Conservation (phyloP, 2,797 vertebrate species). For the Saxicola maurus region DNA sequence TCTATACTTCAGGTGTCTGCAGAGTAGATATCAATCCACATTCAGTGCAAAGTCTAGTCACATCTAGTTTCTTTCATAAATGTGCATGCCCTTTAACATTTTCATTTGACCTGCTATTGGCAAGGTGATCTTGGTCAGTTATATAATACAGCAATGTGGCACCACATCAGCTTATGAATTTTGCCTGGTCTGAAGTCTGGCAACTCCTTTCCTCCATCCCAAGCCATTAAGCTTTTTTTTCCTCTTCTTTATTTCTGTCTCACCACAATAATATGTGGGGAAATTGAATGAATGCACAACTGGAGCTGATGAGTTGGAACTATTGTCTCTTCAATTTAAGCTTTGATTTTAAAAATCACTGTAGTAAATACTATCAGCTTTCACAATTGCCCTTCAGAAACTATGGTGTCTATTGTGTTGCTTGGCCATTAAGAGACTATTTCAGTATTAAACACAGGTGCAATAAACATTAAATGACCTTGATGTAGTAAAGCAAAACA, state of each 20-base stretch:
- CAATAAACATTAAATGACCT: not conserved
- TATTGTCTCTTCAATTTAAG: not conserved
- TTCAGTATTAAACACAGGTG: not conserved
- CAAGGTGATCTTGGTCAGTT: not conserved
- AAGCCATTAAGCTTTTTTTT: not conserved
- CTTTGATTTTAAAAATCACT: not conserved
- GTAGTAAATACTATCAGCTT: not conserved
- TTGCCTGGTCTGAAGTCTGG: not conserved
- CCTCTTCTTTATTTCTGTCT: conserved; percentile 14
- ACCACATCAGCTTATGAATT: not conserved
- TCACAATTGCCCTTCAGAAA: conserved; percentile 14
- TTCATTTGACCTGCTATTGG: not conserved
- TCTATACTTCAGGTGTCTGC: not conserved
- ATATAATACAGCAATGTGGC: not conserved
- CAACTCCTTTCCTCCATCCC: not conserved
- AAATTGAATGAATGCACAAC: not conserved
- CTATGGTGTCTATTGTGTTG: not conserved
- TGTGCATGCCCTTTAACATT: not conserved
- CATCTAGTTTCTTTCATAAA: not conserved
- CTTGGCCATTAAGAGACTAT: not conserved
- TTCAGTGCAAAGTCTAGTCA: not conserved
- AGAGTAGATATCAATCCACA: not conserved
- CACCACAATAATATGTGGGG: not conserved
- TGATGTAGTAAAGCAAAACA: not conserved
- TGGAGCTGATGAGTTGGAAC: not conserved